Base-by-base conservation (phyloP, 2,888 invertebrate species). In the Emmelina monodactyla region DNA sequence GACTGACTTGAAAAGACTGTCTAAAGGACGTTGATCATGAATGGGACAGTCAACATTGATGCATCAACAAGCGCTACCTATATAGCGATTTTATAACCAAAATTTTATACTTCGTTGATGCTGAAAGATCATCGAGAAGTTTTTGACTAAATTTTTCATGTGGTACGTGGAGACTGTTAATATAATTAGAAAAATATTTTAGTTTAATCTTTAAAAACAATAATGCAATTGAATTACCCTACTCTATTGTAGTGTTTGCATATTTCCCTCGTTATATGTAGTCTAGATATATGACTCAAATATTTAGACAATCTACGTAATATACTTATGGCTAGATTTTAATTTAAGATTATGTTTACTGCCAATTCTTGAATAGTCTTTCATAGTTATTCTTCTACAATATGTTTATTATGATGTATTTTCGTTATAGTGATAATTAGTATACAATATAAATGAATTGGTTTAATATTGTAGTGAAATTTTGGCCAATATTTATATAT, bases 1-100 rank as follows among this genome's bases (percentile, higher is more conserved):
- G 78, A 75, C 78, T 78, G 78, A 78, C 75, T 75, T 75, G 53
- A 73, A 70, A 78, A 78, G 78, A 78, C 78, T 78, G 76, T 78
- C 76, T 75, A 68, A 63, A 71, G 69, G 67, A 65, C 49, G 61
- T 53, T 55, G 59, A 51, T 47, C 51, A 25, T 25, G 55, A 47
- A 49, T 48, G 43, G 40, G 45, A n/a, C n/a, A n/a, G n/a, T n/a
- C n/a, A n/a, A n/a, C n/a, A n/a, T n/a, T n/a, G n/a, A n/a, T n/a
- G n/a, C n/a, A n/a, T n/a, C n/a, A n/a, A n/a, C n/a, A n/a, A n/a
- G n/a, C n/a, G n/a, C n/a, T n/a, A n/a, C n/a, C n/a, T n/a, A n/a
- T n/a, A n/a, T n/a, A n/a, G n/a, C n/a, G n/a, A n/a, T n/a, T n/a
- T n/a, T n/a, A n/a, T n/a, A n/a, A n/a, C n/a, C n/a, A n/a, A n/a